phyloP scores from a whole-genome alignment of 2,888 invertebrate species.

The Amphipoea oculea region DNA sequence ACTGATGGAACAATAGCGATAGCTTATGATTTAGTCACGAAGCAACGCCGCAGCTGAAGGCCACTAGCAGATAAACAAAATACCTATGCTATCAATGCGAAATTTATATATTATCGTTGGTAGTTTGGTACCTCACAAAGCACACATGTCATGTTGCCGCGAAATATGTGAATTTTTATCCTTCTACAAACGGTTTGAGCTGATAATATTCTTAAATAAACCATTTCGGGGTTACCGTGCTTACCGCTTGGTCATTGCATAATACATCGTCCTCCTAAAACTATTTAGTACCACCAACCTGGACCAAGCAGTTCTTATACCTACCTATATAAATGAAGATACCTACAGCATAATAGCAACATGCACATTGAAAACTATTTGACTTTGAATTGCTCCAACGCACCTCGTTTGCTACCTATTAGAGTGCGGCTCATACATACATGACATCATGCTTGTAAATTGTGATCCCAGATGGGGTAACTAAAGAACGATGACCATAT shows the following conservation, averaged over 20 bases:
- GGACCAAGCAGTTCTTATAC: not conserved
- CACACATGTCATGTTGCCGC: not conserved
- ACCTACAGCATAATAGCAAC: slow-evolving; percentile 15
- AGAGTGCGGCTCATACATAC: slow-evolving; percentile 41
- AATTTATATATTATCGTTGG: slow-evolving; percentile 11
- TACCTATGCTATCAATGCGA: slow-evolving; percentile 30
- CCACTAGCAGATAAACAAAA: slow-evolving; percentile 51
- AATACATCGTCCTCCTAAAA: not conserved
- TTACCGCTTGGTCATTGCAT: not conserved
- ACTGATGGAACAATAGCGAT: slow-evolving; percentile 64
- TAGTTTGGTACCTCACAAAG: slow-evolving; percentile 9
- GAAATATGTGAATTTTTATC: not conserved
- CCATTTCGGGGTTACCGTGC: not conserved
- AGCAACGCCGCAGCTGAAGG: slow-evolving; percentile 60
- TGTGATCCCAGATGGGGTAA: slow-evolving; percentile 29
- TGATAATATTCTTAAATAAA: slow-evolving; percentile 1
- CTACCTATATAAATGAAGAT: slow-evolving; percentile 1
- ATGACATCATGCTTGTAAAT: slow-evolving; percentile 53
- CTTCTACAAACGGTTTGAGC: not conserved
- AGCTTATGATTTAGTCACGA: slow-evolving; percentile 74
- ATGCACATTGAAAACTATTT: slow-evolving; percentile 47
- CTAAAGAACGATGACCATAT: too few species aligned
- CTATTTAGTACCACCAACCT: not conserved
- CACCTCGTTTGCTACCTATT: slow-evolving; percentile 55
- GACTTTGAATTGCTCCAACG: slow-evolving; percentile 57